phyloP scores from a whole-genome alignment of 2,797 vertebrate genomes.

The Setipinna tenuifilis region DNA sequence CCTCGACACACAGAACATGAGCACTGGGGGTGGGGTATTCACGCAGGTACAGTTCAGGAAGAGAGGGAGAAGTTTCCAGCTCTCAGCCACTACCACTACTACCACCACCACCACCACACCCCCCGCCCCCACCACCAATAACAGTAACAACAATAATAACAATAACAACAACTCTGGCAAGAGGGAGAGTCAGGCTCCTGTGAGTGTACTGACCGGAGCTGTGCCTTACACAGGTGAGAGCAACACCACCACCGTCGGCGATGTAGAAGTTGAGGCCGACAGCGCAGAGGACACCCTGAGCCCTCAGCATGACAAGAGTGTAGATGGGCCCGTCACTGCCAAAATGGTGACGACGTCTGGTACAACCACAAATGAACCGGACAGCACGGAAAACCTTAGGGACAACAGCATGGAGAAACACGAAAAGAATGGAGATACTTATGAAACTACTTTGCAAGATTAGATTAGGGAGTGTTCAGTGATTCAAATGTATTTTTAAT shows the following conservation, averaged over 20 bases:
- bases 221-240: background rate
- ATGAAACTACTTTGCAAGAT: background rate
- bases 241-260: slow-evolving; percentile 12
- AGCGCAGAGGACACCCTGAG: slow-evolving; percentile 36
- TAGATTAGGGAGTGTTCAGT: background rate
- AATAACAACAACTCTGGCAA: slow-evolving; percentile 16
- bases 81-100: background rate
- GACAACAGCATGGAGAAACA: slow-evolving; percentile 47
- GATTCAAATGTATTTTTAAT: background rate
- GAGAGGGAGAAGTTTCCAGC: background rate
- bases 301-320: slow-evolving; percentile 35
- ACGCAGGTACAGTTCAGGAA: background rate
- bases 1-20: background rate
- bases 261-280: slow-evolving; percentile 29
- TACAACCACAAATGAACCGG: slow-evolving; percentile 44
- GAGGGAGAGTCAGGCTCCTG: background rate
- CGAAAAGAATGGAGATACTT: background rate
- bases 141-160: no score
- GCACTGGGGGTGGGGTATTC: background rate
- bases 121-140: no score
- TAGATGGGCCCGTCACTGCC: background rate
- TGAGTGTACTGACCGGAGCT: background rate
- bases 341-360: background rate
- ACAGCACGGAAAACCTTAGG: slow-evolving; percentile 59
- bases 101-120: no score